Conservation (phyloP, 2,113 vertebrate species). For the Cavia porcellus region DNA sequence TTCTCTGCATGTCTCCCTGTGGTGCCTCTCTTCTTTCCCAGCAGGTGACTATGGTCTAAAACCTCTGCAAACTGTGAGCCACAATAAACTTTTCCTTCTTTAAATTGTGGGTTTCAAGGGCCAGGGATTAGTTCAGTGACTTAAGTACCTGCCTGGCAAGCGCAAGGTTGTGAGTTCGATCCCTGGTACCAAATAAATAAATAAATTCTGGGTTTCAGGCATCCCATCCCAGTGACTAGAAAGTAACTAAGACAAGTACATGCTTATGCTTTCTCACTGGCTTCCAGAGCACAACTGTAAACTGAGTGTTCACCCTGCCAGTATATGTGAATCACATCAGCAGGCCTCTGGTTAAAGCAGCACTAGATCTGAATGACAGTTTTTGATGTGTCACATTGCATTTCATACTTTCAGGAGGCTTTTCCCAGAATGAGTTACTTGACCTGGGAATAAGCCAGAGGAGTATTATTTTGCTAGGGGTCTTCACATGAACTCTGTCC, state of each 20-base stretch:
- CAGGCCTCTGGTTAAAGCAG: neutral
- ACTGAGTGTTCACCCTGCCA: neutral
- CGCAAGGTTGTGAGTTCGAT: too few species aligned
- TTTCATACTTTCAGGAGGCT: constrained; percentile 26
- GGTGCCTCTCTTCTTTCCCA: neutral
- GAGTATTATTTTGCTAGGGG: constrained; percentile 9
- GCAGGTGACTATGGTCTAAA: neutral
- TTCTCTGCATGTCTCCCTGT: neutral
- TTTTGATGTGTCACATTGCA: neutral
- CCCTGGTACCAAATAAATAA: too few species aligned
- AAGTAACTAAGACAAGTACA: neutral
- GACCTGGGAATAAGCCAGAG: constrained; percentile 32
- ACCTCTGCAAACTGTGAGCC: neutral
- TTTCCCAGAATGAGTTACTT: constrained; percentile 52
- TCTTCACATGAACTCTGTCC: constrained; percentile 65
- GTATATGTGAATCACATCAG: neutral
- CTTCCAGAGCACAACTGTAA: neutral
- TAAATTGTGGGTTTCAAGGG: neutral
- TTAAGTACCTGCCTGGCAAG: too few species aligned
- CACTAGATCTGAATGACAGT: neutral
- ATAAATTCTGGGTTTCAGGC: neutral
- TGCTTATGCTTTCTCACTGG: constrained; percentile 22
- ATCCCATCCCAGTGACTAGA: neutral
- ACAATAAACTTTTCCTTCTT: neutral
- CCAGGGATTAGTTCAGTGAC: too few species aligned